Conservation (phyloP, 2,888 invertebrate species). For the Ormyrus nitidulus region DNA sequence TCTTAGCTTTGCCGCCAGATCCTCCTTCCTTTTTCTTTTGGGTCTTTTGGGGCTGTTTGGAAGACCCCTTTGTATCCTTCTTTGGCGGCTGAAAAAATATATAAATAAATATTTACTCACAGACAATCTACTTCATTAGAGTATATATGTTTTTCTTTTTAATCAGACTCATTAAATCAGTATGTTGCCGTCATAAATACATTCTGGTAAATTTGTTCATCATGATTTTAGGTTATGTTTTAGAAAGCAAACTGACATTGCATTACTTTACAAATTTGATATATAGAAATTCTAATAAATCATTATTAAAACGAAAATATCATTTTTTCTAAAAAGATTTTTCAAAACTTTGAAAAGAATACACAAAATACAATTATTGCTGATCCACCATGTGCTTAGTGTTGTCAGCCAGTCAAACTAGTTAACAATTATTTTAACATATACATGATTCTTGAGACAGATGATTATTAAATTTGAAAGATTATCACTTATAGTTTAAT, state of each 20-base stretch:
- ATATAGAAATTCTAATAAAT: too few species aligned
- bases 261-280: too few species aligned
- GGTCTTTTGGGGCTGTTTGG: conserved; percentile 94
- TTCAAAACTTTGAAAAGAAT: neutral
- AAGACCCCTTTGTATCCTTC: conserved; percentile 92
- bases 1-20: conserved; percentile 95
- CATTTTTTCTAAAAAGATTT: too few species aligned
- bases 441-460: neutral
- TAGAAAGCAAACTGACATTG: neutral
- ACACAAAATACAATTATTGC: conserved; percentile 23
- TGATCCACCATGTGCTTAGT: conserved; percentile 40
- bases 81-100: conserved; percentile 87
- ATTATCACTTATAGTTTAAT: neutral
- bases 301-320: too few species aligned
- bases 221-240: neutral
- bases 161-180: conserved; percentile 77
- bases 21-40: conserved; percentile 97
- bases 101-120: neutral
- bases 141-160: too few species aligned
- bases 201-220: conserved; percentile 56
- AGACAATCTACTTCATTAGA: neutral
- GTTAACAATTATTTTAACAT: conserved; percentile 17
- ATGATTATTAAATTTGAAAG: neutral
- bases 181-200: conserved; percentile 68
- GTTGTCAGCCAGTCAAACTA: neutral